These are phyloP conservation scores for Cyanistes caeruleus DNA, from an alignment of 2,113 vertebrate genomes.

Conservation along the genomic window DNA sequence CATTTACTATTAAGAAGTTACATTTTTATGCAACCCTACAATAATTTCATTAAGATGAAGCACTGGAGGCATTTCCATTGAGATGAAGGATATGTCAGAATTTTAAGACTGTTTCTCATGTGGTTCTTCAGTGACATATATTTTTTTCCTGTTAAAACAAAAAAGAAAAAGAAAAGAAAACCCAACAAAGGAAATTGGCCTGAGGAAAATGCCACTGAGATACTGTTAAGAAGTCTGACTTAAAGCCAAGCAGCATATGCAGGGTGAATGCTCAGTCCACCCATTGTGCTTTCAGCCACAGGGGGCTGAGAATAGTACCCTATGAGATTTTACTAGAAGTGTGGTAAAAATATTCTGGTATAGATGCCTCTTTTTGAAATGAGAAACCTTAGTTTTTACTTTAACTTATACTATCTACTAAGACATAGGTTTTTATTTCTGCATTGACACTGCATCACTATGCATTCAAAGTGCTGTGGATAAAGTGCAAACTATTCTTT, in stretches of 20 bases:
- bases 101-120: neutral
- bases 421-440: neutral
- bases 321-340: neutral
- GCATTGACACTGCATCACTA: neutral
- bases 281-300: constrained; percentile 36
- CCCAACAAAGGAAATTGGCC: constrained; percentile 43
- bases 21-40: neutral
- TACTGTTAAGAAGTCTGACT: constrained; percentile 48
- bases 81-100: neutral
- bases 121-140: constrained; percentile 12
- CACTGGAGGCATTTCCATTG: neutral
- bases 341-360: constrained; percentile 29
- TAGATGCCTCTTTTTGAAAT: constrained; percentile 2
- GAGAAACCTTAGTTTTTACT: neutral
- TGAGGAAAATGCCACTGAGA: constrained; percentile 36
- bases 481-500: neutral
- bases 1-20: neutral
- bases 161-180: neutral
- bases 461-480: neutral
- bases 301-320: constrained; percentile 34
- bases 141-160: neutral
- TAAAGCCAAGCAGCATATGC: constrained; percentile 29
- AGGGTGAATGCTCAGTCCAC: neutral
- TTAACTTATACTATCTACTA: neutral
- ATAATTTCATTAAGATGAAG: neutral